Percentiles rank a stretch among this genome's conserved stretches.
Evolutionary conservation across 2,113 vertebrate genomes (phyloP).

Genomic region (Nothobranchius furzeri): DNA sequence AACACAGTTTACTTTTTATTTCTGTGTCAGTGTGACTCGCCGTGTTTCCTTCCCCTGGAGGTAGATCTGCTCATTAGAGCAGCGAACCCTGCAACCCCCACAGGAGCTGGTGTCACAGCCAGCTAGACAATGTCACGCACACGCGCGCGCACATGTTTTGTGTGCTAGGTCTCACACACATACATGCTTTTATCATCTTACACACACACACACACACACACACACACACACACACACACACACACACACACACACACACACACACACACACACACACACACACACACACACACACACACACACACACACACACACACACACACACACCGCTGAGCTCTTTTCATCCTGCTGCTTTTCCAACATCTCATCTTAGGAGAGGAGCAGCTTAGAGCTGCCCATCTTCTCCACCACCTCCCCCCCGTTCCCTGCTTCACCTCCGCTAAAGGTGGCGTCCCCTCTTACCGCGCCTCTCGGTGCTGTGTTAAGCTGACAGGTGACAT

Average conservation of each 20-base stretch:
- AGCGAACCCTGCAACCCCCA: conserved; percentile 60
- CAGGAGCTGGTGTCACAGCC: conserved; percentile 66
- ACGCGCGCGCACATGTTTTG: conserved; percentile 8
- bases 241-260: conserved; percentile 2
- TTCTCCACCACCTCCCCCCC: conserved; percentile 24
- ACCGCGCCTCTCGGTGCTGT: conserved; percentile 31
- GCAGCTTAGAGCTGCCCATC: conserved; percentile 54
- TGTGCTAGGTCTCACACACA: conserved; percentile 36
- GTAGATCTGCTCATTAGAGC: conserved; percentile 74
- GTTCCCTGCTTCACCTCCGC: conserved; percentile 36
- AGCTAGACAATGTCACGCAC: conserved; percentile 41
- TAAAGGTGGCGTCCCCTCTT: conserved; percentile 44
- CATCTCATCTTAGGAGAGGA: conserved; percentile 53
- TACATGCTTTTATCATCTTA: conserved; percentile 30
- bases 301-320: conserved; percentile 19
- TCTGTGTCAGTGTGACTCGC: conserved; percentile 44
- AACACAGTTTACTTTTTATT: conserved; percentile 48
- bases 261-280: not conserved
- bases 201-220: conserved; percentile 20
- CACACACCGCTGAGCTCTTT: conserved; percentile 26
- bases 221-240: conserved; percentile 38
- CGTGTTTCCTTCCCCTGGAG: conserved; percentile 48
- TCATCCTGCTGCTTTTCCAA: conserved; percentile 59
- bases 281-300: conserved; percentile 31
- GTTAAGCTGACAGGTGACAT: conserved; percentile 63